These are phyloP conservation scores for human DNA, from an alignment of 2,113 vertebrate species.

Conservation along the genomic window DNA sequence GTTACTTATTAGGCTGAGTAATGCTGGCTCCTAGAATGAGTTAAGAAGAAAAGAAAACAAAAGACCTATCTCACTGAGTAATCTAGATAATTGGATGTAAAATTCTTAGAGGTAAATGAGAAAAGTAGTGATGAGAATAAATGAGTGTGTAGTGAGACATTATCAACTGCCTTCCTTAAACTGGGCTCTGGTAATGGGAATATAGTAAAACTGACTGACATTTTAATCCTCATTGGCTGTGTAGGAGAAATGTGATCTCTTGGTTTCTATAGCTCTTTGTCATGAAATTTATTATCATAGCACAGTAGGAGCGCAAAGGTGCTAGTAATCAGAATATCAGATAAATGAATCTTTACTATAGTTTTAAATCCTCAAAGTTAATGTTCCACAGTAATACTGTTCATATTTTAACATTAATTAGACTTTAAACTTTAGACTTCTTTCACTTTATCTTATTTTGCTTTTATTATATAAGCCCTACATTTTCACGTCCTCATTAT, in stretches of 20 bases:
- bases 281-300: neutral
- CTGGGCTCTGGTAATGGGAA: neutral
- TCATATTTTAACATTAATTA: neutral
- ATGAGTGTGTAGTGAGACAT: neutral
- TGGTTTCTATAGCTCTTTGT: neutral
- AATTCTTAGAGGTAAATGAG: constrained; percentile 42
- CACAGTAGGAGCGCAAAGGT: neutral
- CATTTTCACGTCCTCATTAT: neutral
- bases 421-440: neutral
- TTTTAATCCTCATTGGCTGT: neutral
- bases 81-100: constrained; percentile 34
- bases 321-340: neutral
- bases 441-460: neutral
- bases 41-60: neutral
- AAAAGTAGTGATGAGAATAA: neutral
- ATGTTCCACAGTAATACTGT: neutral
- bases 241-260: neutral
- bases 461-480: neutral
- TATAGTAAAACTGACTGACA: neutral
- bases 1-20: neutral
- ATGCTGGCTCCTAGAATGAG: too few species aligned
- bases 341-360: neutral
- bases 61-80: neutral
- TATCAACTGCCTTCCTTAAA: neutral
- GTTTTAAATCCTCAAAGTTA: neutral